Conservation (phyloP, 30 jellyfish, hydroid and myxozoan genomes). For the Hydractinia echinata region DNA sequence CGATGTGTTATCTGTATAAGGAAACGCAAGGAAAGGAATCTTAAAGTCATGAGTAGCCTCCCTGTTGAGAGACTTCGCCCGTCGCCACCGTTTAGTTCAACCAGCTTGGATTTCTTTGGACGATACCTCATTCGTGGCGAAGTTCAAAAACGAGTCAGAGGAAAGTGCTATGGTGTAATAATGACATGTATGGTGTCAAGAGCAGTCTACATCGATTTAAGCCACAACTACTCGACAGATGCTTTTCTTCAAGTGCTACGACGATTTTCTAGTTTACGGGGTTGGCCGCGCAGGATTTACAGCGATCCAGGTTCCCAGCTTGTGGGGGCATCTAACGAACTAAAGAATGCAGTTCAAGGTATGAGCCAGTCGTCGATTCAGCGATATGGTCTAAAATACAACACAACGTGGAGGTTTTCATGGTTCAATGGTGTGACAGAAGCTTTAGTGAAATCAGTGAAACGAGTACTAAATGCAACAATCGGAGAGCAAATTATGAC, state of each 20-base stretch:
- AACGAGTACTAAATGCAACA: conserved; percentile 30
- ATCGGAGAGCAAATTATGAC: conserved; percentile 52
- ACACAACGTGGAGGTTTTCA: conserved; percentile 41
- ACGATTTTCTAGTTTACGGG: conserved; percentile 61
- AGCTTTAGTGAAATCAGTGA: conserved; percentile 51
- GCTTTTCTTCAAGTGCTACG: conserved; percentile 52
- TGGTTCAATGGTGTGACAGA: conserved; percentile 66
- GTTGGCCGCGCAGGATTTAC: conserved; percentile 49
- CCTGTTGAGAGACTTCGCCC: background rate
- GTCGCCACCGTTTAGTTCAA: conserved; percentile 53
- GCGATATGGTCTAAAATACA: conserved; percentile 35
- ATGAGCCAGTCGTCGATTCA: conserved; percentile 32
- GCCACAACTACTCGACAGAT: conserved; percentile 50
- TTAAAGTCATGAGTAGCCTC: background rate
- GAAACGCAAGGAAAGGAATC: background rate
- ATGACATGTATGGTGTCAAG: conserved; percentile 62
- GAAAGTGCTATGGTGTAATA: conserved; percentile 53
- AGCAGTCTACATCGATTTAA: conserved; percentile 60
- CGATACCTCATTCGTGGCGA: conserved; percentile 44
- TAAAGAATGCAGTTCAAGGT: conserved; percentile 46
- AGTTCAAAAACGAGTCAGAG: conserved; percentile 36
- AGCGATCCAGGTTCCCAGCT: conserved; percentile 63
- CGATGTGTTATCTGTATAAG: background rate
- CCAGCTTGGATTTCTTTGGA: conserved; percentile 31
- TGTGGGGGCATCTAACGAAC: conserved; percentile 55